Evolutionary conservation across 1,140 invertebrate species (phyloP).

Genomic region (Drosophila ogumai): DNA sequence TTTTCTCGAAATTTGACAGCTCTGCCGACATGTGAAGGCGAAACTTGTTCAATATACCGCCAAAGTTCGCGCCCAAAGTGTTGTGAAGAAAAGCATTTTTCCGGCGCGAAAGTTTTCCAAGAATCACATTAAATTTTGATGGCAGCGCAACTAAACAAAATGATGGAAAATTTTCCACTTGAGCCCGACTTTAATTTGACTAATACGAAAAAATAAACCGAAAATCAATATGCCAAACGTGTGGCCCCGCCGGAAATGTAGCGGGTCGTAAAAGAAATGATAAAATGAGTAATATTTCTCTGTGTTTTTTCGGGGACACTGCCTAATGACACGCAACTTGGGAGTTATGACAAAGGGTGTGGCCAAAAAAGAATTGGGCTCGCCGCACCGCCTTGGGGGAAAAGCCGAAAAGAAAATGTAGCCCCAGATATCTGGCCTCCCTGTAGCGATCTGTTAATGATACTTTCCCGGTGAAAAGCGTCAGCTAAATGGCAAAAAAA

Average conservation of each 20-base stretch:
- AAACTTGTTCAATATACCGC: constrained; percentile 23
- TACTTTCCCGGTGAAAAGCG: constrained; percentile 76
- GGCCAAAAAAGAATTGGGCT: constrained; percentile 17
- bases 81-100: constrained; percentile 35
- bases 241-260: constrained; percentile 49
- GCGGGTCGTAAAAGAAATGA: constrained; percentile 42
- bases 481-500: constrained; percentile 48
- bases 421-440: constrained; percentile 36
- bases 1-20: constrained; percentile 57
- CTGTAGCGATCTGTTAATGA: constrained; percentile 57
- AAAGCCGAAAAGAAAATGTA: constrained; percentile 26
- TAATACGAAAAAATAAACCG: constrained; percentile 22
- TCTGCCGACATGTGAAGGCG: constrained; percentile 46
- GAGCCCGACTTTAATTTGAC: constrained; percentile 45
- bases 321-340: constrained; percentile 55
- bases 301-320: constrained; percentile 26
- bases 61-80: constrained; percentile 25
- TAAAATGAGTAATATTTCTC: constrained; percentile 30
- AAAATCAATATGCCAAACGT: constrained; percentile 58
- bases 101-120: constrained; percentile 30
- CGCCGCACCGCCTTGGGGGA: background rate
- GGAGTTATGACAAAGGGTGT: constrained; percentile 45
- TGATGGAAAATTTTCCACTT: constrained; percentile 16
- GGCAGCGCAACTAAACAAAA: background rate
- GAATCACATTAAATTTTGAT: constrained; percentile 32